Conservation (phyloP, 2,797 vertebrate species). For the Rhinoraja longicauda region DNA sequence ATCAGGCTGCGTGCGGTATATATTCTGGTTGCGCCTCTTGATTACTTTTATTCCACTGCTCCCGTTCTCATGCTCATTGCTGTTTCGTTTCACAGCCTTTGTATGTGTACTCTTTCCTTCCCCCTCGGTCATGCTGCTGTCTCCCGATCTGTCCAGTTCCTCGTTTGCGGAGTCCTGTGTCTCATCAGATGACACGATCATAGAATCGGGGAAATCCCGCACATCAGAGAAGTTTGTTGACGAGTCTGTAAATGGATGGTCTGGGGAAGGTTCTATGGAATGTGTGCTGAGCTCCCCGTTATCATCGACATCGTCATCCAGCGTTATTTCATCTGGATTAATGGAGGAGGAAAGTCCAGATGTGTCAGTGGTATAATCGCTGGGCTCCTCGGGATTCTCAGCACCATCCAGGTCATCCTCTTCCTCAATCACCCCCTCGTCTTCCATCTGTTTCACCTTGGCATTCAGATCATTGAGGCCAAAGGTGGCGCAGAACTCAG, state of each 20-base stretch:
- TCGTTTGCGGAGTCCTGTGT: conserved; percentile 48
- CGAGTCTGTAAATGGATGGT: conserved; percentile 49
- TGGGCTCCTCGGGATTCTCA: conserved; percentile 74
- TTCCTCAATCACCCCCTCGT: conserved; percentile 46
- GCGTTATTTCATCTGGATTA: conserved; percentile 91
- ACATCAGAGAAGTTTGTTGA: conserved; percentile 57
- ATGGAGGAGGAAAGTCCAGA: conserved; percentile 73
- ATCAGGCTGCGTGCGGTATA: conserved; percentile 67
- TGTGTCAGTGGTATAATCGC: conserved; percentile 79
- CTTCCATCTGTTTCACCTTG: conserved; percentile 54
- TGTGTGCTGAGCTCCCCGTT: conserved; percentile 44
- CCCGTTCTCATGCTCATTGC: conserved; percentile 54
- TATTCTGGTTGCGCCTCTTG: conserved; percentile 88
- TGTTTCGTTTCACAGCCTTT: conserved; percentile 68
- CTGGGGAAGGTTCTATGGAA: conserved; percentile 54
- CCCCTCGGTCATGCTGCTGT: conserved; percentile 44
- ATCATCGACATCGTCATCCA: conserved; percentile 50
- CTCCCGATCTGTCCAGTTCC: conserved; percentile 49
- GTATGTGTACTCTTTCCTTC: conserved; percentile 47
- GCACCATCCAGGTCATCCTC: conserved; percentile 60
- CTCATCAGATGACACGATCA: conserved; percentile 61
- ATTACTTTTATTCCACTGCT: conserved; percentile 64
- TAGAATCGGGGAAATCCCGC: conserved; percentile 60
- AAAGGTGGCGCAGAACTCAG: conserved; percentile 81
- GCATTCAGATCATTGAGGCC: conserved; percentile 81